Evolutionary conservation across 1,140 invertebrate species (phyloP).

Genomic region (Lethrus apterus): DNA sequence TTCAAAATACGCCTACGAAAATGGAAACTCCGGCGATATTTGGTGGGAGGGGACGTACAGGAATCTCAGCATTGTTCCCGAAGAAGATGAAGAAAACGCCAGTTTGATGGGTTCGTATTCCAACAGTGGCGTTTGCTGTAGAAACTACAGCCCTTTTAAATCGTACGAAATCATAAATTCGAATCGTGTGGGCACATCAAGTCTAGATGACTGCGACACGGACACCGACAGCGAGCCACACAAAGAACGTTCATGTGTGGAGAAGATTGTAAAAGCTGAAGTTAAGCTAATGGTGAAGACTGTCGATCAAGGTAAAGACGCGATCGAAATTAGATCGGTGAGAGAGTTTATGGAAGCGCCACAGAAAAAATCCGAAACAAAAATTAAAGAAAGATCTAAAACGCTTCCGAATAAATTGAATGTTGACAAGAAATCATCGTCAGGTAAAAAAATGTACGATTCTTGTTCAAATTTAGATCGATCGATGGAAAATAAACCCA

Average conservation of each 20-base stretch:
- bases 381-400: slow-evolving; percentile 13
- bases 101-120: slow-evolving; percentile 18
- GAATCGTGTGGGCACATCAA: background rate
- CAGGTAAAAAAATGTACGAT: slow-evolving; percentile 2
- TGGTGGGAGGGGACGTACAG: slow-evolving; percentile 42
- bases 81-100: slow-evolving; percentile 38
- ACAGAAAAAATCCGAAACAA: background rate
- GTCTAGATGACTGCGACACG: background rate
- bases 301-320: slow-evolving; percentile 44
- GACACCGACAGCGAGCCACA: slow-evolving; percentile 7
- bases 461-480: slow-evolving; percentile 5
- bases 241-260: slow-evolving; percentile 21
- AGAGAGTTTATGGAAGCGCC: slow-evolving; percentile 42
- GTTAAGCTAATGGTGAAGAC: slow-evolving; percentile 48
- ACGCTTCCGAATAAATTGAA: slow-evolving; percentile 24
- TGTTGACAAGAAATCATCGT: slow-evolving; percentile 18
- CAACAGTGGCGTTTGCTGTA: background rate
- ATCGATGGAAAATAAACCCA: slow-evolving; percentile 23
- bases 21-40: slow-evolving; percentile 25
- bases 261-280: slow-evolving; percentile 41
- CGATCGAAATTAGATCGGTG: slow-evolving; percentile 47
- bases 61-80: slow-evolving; percentile 38
- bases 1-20: slow-evolving; percentile 2
- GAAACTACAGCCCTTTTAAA: slow-evolving; percentile 6
- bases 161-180: slow-evolving; percentile 1